These are phyloP conservation scores for Charadrius vociferus DNA, from an alignment of 2,113 vertebrate genomes.

Conservation along the genomic window DNA sequence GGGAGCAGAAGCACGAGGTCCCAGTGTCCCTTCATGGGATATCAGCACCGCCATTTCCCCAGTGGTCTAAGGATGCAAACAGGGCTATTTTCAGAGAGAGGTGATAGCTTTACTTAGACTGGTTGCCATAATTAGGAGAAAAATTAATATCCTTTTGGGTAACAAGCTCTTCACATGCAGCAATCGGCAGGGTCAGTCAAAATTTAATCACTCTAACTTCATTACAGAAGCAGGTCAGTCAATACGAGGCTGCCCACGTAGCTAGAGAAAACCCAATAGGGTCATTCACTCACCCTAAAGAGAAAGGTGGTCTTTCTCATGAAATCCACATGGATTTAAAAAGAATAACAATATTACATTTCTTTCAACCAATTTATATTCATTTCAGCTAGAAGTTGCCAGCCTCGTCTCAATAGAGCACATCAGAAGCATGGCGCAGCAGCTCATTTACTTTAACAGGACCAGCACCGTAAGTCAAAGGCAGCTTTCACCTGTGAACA, in stretches of 20 bases:
- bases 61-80: neutral
- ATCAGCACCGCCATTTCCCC: neutral
- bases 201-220: neutral
- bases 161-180: neutral
- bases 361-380: neutral
- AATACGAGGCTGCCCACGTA: fast-evolving
- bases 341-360: neutral
- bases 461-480: slow-evolving; percentile 80
- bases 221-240: neutral
- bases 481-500: neutral
- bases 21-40: fast-evolving
- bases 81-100: neutral
- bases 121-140: neutral
- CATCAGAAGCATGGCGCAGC: slow-evolving; percentile 85
- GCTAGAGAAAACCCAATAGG: neutral
- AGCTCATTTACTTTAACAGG: slow-evolving; percentile 82
- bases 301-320: neutral
- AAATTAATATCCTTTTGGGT: neutral
- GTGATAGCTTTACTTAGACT: neutral
- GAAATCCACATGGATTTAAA: neutral
- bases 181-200: neutral
- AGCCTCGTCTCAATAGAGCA: slow-evolving; percentile 74
- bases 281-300: neutral
- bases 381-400: slow-evolving; percentile 82
- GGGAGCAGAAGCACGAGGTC: neutral